These are phyloP conservation scores for Notothenia coriiceps DNA, from an alignment of 2,113 vertebrate species.

Conservation along the genomic window DNA sequence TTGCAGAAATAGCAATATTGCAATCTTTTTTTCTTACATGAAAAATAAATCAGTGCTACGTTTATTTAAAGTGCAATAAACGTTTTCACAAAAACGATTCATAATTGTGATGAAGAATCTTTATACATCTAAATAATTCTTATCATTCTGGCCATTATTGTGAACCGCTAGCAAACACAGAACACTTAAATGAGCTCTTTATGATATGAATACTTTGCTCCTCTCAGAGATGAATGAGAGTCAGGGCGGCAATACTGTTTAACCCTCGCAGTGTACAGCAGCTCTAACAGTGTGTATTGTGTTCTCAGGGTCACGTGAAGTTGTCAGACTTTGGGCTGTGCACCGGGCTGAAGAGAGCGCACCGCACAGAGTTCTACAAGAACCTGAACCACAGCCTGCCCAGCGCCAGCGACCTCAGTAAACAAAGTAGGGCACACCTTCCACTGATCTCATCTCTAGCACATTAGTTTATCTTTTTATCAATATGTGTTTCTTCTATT, in stretches of 20 bases:
- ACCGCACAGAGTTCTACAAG: conserved; percentile 97
- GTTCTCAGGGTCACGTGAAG: conserved; percentile 93
- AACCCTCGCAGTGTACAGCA: neutral
- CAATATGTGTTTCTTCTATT: neutral
- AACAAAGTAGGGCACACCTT: conserved; percentile 79
- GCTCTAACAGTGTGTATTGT: conserved; percentile 12
- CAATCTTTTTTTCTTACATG: no score
- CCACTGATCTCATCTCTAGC: neutral
- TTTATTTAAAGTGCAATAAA: no score
- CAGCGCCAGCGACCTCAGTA: conserved; percentile 97
- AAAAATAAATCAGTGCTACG: no score
- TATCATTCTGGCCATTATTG: no score
- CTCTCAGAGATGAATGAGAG: no score
- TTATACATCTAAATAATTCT: no score
- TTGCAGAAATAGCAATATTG: no score
- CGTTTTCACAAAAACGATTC: no score
- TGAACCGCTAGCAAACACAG: no score
- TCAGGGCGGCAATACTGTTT: no score
- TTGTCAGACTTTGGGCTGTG: conserved; percentile 98
- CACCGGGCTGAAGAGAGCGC: conserved; percentile 97
- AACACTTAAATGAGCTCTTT: neutral
- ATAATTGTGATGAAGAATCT: no score
- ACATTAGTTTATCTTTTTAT: neutral
- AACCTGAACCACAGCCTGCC: conserved; percentile 97
- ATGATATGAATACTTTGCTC: neutral